Base-by-base conservation (phyloP, 2,888 invertebrate genomes). In the Diaphora mendica region DNA sequence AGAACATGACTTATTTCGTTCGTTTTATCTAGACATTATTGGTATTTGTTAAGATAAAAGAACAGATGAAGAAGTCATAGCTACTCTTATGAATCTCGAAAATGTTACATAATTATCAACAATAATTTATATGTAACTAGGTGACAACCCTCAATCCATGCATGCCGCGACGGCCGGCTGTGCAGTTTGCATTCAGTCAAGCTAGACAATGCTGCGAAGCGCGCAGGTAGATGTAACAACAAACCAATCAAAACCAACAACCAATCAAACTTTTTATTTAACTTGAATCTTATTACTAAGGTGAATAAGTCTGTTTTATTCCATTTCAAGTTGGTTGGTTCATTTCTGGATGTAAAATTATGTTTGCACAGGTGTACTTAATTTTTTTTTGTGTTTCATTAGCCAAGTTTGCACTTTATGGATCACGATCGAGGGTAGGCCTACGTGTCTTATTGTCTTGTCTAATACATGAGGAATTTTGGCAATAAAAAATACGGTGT, bases 321-420 rank as follows among this genome's bases (percentile, higher is more conserved):
- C 33, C 20, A 11, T 44, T 68, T 67, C 7, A 48, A 70, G 30
- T 70, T 75, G 51, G 35, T 35, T 5, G 7, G 35, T 35, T 35
- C 0, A 35, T 35, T 35, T 35, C 35, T 62, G 5, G 30, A 5
- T 66, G 68, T 48, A 72, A 62, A 73, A 26, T 68, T 81, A 86
- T 79, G 71, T 89, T 92, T 88, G 93, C 82, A 81, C 87, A 89
- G 90, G 90, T 91, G 92, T 93, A 91, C 92, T 93, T 93, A 91
- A 86, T 68, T 88, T 91, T 93, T n/a, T 94, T 93, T 91, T 87
- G 86, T 88, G 76, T 95, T 95, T 95, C 95, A 95, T 95, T 95
- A 95, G 95, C 94, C 92, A 92, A 93, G 95, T 95, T 95, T 93
- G 94, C 93, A 93, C 94, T 94, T 92, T 94, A 91, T 91, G 93